Conservation (phyloP, 2,888 invertebrate species). For the Patella pellucida region DNA sequence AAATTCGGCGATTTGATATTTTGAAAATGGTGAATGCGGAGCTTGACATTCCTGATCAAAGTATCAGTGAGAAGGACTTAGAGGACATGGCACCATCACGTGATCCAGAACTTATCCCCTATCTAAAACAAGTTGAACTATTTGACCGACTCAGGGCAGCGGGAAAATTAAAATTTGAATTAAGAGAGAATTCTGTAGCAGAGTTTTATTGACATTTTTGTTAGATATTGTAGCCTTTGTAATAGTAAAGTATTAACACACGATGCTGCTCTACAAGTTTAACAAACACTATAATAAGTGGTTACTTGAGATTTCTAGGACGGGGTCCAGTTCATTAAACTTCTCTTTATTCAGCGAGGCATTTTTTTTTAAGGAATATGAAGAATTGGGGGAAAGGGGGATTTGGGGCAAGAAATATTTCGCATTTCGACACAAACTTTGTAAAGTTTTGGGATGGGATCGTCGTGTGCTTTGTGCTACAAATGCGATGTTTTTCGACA, state of each 20-base stretch:
- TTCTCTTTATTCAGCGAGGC: too few relatives aligned
- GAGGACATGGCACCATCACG: conserved; percentile 50
- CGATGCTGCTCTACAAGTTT: too few relatives aligned
- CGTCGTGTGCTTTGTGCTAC: too few relatives aligned
- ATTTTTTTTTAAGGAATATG: too few relatives aligned
- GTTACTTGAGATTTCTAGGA: too few relatives aligned
- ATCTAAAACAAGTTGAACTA: conserved; percentile 55
- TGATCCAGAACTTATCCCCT: conserved; percentile 57
- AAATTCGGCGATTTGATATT: conserved; percentile 49
- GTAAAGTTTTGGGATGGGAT: too few relatives aligned
- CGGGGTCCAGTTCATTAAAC: too few relatives aligned
- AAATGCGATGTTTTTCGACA: too few relatives aligned
- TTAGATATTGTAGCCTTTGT: not conserved
- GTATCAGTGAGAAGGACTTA: conserved; percentile 40
- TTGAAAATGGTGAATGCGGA: conserved; percentile 44
- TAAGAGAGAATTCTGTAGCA: not conserved
- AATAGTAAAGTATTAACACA: not conserved
- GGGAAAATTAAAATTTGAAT: conserved; percentile 11
- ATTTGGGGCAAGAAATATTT: too few relatives aligned
- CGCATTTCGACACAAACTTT: too few relatives aligned
- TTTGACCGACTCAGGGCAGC: conserved; percentile 59
- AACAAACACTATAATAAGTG: too few relatives aligned
- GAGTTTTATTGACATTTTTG: not conserved
- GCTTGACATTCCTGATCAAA: conserved; percentile 48
- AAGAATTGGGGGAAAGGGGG: too few relatives aligned